Conservation (phyloP, 2,113 vertebrate genomes). For the Nothocercus julius region DNA sequence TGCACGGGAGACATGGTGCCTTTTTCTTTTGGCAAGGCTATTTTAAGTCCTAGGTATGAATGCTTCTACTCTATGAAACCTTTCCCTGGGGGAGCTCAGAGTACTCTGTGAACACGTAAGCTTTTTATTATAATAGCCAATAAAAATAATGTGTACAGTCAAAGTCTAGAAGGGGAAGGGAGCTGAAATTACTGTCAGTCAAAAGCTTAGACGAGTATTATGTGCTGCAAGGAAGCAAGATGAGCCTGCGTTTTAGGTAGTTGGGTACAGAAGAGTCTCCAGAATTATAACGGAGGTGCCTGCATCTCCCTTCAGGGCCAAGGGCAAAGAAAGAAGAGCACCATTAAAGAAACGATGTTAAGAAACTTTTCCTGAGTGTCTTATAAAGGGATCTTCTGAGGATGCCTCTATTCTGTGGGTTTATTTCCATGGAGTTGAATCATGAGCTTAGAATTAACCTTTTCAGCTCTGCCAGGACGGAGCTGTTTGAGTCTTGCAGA, state of each 20-base stretch:
- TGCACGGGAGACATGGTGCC: not conserved
- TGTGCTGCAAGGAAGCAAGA: not conserved
- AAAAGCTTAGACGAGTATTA: not conserved
- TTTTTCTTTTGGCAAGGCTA: not conserved
- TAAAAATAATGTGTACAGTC: not conserved
- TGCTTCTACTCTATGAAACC: not conserved
- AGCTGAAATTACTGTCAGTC: not conserved
- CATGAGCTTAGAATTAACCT: not conserved
- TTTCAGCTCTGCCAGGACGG: not conserved
- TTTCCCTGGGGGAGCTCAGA: not conserved
- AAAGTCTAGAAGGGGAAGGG: not conserved
- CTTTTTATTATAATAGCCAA: not conserved
- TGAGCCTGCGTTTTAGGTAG: not conserved
- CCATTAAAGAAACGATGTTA: rapidly evolving
- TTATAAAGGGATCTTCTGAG: not conserved
- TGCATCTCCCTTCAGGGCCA: rapidly evolving
- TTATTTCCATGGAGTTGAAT: not conserved
- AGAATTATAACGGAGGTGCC: not conserved
- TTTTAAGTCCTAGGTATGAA: not conserved
- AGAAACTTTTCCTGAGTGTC: not conserved
- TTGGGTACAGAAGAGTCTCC: not conserved
- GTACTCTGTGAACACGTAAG: not conserved
- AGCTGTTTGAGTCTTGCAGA: not conserved
- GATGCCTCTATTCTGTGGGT: too few relatives aligned
- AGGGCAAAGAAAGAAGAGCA: not conserved